Evolutionary conservation across 2,797 vertebrate species (phyloP).

Genomic region (Tragelaphus oryx): DNA sequence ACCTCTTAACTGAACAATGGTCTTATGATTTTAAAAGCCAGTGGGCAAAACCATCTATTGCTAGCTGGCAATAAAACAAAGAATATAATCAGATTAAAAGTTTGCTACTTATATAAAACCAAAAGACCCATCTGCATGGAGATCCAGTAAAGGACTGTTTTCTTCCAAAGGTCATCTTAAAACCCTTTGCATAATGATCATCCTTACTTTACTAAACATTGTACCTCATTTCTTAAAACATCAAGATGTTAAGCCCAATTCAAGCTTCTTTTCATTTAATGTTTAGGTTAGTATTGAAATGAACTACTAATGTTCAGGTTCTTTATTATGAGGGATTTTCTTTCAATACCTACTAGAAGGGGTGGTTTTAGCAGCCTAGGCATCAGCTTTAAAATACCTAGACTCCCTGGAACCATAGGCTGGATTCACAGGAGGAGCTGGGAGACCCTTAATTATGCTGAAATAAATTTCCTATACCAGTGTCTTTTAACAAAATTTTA

Average conservation of each 20-base stretch:
- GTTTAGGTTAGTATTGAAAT: constrained; percentile 14
- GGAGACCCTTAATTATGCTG: neutral
- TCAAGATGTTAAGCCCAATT: neutral
- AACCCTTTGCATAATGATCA: neutral
- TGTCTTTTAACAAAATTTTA: neutral
- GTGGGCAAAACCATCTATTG: neutral
- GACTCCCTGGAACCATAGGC: neutral
- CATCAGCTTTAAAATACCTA: constrained; percentile 44
- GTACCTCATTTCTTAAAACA: neutral
- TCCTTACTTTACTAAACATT: neutral
- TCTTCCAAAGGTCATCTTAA: neutral
- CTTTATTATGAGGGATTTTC: constrained; percentile 45
- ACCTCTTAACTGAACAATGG: neutral
- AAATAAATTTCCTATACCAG: neutral
- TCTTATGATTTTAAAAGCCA: constrained; percentile 7
- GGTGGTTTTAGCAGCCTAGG: constrained; percentile 24
- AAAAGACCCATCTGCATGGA: neutral
- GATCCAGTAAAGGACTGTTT: neutral
- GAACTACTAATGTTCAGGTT: neutral
- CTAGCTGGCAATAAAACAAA: neutral
- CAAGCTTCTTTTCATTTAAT: constrained; percentile 37
- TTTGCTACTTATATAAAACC: neutral
- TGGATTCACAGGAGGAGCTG: neutral
- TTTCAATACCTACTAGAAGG: neutral
- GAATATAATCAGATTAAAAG: constrained; percentile 37